Percentiles rank a stretch among this genome's conserved stretches.
Conservation (phyloP, 2,797 vertebrate genomes). For the Pseudotriccus pelzelni region DNA sequence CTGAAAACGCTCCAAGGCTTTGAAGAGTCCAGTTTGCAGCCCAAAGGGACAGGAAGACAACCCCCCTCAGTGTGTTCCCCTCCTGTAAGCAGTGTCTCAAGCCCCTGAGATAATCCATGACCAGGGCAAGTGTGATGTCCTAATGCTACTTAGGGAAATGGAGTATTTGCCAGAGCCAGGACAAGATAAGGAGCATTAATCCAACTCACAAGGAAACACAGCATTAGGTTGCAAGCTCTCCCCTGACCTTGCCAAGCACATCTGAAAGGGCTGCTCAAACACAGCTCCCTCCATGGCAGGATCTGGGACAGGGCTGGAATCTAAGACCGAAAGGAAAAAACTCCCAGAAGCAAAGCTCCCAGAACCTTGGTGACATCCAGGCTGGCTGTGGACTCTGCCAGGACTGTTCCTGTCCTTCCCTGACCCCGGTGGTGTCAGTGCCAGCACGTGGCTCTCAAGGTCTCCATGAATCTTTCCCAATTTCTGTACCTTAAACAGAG, state of each 20-base stretch:
- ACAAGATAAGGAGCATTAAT: conserved; percentile 1
- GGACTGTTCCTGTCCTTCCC: background rate
- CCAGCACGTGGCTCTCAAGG: background rate
- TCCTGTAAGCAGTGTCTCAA: background rate
- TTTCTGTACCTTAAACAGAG: background rate
- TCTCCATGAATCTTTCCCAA: background rate
- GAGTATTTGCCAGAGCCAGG: background rate
- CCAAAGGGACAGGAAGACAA: background rate
- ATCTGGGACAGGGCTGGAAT: background rate
- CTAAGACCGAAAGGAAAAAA: background rate
- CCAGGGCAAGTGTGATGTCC: background rate
- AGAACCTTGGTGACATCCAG: background rate
- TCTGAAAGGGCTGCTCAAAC: background rate
- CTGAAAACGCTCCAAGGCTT: background rate
- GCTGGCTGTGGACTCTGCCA: background rate
- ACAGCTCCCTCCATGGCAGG: background rate
- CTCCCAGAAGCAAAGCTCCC: background rate
- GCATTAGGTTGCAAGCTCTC: background rate
- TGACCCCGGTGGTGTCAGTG: background rate
- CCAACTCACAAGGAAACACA: background rate
- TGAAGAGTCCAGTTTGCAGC: background rate
- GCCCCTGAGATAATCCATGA: background rate
- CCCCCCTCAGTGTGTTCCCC: background rate
- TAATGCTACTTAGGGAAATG: background rate
- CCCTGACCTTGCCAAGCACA: background rate